Conservation (phyloP, 2,888 invertebrate genomes). For the Itoplectis maculator region DNA sequence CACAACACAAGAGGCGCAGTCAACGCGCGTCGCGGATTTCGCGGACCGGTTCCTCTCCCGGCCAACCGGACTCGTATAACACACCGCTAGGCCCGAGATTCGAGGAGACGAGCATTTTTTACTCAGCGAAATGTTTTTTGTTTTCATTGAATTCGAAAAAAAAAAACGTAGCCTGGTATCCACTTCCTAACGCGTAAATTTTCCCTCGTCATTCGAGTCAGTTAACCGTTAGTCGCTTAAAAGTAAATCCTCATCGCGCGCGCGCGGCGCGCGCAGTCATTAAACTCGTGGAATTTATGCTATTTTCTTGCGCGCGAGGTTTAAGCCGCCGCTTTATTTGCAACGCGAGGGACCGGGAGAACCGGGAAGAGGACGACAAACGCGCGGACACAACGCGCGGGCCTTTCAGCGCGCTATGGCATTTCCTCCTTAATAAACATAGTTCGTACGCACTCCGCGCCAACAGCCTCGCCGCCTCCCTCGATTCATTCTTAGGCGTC, state of each 20-base stretch:
- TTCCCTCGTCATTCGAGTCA: constrained; percentile 22
- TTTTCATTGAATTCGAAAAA: neutral
- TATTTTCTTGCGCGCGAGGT: constrained; percentile 30
- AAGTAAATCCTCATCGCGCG: neutral
- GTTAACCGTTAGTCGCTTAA: constrained; percentile 18
- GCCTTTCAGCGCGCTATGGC: constrained; percentile 39
- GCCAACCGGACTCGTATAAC: constrained; percentile 14
- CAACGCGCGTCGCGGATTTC: constrained; percentile 37
- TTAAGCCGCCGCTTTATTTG: constrained; percentile 3
- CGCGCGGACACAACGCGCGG: constrained; percentile 22
- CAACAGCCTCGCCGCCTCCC: constrained; percentile 17
- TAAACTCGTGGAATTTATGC: constrained; percentile 48
- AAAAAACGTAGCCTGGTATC: neutral
- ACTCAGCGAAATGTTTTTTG: neutral
- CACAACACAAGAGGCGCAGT: constrained; percentile 14
- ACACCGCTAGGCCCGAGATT: constrained; percentile 7
- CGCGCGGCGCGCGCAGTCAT: too few species aligned
- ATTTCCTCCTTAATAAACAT: constrained; percentile 61
- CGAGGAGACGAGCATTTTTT: neutral
- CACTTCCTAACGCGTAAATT: neutral
- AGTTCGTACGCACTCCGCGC: constrained; percentile 43
- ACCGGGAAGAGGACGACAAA: constrained; percentile 32
- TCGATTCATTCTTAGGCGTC: constrained; percentile 18
- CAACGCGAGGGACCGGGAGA: constrained; percentile 7
- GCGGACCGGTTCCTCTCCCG: constrained; percentile 58